Conservation (phyloP, 2,797 vertebrate genomes). For the Thalassophryne amazonica region DNA sequence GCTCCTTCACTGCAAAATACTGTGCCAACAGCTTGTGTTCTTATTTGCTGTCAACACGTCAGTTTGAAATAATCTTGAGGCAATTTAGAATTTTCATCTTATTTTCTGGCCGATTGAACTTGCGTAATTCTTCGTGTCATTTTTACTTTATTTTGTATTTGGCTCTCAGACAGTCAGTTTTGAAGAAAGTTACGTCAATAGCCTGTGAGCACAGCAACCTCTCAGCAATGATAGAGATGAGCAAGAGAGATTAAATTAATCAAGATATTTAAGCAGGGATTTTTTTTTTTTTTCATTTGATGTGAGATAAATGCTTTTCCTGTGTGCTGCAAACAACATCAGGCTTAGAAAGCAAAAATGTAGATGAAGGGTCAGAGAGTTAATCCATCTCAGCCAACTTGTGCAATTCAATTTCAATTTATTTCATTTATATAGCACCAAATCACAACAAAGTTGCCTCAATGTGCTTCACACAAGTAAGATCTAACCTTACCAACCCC, state of each 20-base stretch:
- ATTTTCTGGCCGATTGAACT: constrained; percentile 18
- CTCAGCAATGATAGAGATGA: background rate
- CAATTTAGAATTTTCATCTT: constrained; percentile 18
- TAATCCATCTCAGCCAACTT: too few relatives aligned
- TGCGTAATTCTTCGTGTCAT: constrained; percentile 15
- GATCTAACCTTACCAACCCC: too few relatives aligned
- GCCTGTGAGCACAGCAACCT: constrained; percentile 9
- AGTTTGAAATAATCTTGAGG: constrained; percentile 41
- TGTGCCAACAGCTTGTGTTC: constrained; percentile 23
- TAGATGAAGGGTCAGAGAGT: too few relatives aligned
- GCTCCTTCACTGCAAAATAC: constrained; percentile 19
- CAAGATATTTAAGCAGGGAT: constrained; percentile 4
- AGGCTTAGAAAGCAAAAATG: too few relatives aligned
- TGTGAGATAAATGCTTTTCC: too few relatives aligned
- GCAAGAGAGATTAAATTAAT: constrained; percentile 1
- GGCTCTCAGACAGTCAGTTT: constrained; percentile 1
- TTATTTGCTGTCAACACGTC: constrained; percentile 37
- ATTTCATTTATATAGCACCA: too few relatives aligned
- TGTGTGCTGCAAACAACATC: too few relatives aligned
- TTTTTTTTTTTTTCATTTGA: too few relatives aligned
- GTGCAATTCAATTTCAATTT: too few relatives aligned
- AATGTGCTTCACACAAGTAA: too few relatives aligned
- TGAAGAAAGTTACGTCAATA: constrained; percentile 27
- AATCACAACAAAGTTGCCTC: too few relatives aligned
- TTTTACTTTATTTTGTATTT: constrained; percentile 23